phyloP scores from a whole-genome alignment of 1,140 invertebrate species.

The Heliothis virescens region DNA sequence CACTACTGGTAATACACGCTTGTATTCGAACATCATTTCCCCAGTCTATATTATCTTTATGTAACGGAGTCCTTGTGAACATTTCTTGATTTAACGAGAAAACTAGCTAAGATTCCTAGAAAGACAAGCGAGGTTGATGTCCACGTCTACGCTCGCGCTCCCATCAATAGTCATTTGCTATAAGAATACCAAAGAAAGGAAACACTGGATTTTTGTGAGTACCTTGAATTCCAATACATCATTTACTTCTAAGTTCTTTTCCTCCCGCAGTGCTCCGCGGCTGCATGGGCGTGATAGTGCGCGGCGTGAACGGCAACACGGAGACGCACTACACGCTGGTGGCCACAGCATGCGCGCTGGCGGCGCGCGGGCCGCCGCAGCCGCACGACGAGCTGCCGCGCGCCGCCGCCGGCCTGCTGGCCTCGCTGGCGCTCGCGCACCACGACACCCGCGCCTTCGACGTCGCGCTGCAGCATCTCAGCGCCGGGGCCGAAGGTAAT shows the following conservation, averaged over 20 bases:
- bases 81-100: too few relatives aligned
- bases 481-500: slow-evolving; percentile 54
- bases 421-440: slow-evolving; percentile 88
- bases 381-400: slow-evolving; percentile 93
- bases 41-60: too few relatives aligned
- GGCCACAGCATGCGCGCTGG: slow-evolving; percentile 90
- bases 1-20: slow-evolving; percentile 62
- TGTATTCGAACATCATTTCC: background rate
- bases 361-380: slow-evolving; percentile 89
- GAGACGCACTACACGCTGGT: slow-evolving; percentile 88
- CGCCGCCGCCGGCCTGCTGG: slow-evolving; percentile 89
- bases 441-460: slow-evolving; percentile 67
- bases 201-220: too few relatives aligned
- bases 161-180: too few relatives aligned
- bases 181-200: too few relatives aligned
- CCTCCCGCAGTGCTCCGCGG: slow-evolving; percentile 63
- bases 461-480: slow-evolving; percentile 61
- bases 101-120: too few relatives aligned
- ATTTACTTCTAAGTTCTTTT: background rate
- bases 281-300: slow-evolving; percentile 80
- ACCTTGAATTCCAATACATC: too few relatives aligned
- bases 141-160: too few relatives aligned
- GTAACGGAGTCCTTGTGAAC: too few relatives aligned
- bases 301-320: slow-evolving; percentile 83
- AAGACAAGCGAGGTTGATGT: too few relatives aligned